Evolutionary conservation across 2,888 invertebrate species (phyloP), one percentile per base, ranked within the genome.

Genomic region (Lamellibrachia satsuma): DNA sequence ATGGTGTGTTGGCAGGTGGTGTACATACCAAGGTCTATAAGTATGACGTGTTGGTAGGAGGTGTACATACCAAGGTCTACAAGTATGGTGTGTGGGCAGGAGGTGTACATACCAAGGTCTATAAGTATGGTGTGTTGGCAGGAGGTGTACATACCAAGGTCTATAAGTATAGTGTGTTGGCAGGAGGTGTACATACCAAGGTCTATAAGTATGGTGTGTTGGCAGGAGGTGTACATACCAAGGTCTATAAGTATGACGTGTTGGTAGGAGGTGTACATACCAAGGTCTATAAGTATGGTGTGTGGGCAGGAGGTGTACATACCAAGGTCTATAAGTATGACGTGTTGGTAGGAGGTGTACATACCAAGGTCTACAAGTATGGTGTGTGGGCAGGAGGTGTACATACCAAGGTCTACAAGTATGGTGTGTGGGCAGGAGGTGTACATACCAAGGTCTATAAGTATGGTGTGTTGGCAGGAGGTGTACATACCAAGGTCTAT

Each of bases 161-260:
- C 60, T 60, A 60, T 60, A 9, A 60, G 60, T 9, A 60, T 9
- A 15, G 60, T 22, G 3, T 60, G 60, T 60, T 60, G 15, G 6
- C 39, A 39, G 39, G 39, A 39, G 39, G 39, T 39, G 39, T 60
- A 60, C 6, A 11, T 60, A 60, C 60, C 60, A 15, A 60, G 60
- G 75, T 75, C 75, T 15, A 75, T 75, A 11, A 75, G 75, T 2
- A 75, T 75, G 75, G 75, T n/a, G 22, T 75, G 75, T 22, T 75
- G 75, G 22, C 39, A 39, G 1, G 39, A 39, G 39, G 39, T 39
- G 27, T 92, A 92, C 92, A n/a, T 39, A 55, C 52, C 52, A 92
- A 92, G 92, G 27, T 92, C 52, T 52, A 92, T 1, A 11, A 92
- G 39, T 22, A 92, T 92, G 39, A 55, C 8, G 55, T 92, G 52